Percentiles rank a stretch among this genome's conserved stretches.
phyloP scores from a whole-genome alignment of 2,888 invertebrate species.

The Erebia aethiops region DNA sequence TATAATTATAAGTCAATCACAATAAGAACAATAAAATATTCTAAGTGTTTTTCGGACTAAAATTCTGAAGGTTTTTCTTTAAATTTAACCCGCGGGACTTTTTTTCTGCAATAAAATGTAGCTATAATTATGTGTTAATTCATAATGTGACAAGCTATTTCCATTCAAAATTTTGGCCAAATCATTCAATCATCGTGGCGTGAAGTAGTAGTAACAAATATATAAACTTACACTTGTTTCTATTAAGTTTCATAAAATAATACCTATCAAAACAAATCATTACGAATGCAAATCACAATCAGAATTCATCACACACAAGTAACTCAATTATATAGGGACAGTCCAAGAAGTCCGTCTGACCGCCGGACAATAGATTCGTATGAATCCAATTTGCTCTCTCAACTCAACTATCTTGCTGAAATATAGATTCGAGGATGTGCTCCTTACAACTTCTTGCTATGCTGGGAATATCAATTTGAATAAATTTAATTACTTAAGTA shows the following conservation, averaged over 20 bases:
- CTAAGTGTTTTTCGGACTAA: too few species aligned
- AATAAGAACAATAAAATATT: too few species aligned
- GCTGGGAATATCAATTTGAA: constrained; percentile 20
- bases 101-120: too few species aligned
- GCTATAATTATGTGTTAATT: too few species aligned
- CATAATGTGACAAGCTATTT: too few species aligned
- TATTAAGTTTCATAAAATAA: background rate
- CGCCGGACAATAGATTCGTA: constrained; percentile 46
- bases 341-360: constrained; percentile 44
- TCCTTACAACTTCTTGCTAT: constrained; percentile 21
- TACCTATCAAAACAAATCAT: constrained; percentile 27
- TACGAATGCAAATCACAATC: constrained; percentile 45
- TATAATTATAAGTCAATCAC: too few species aligned
- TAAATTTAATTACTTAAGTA: constrained; percentile 17
- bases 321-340: constrained; percentile 46
- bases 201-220: too few species aligned
- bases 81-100: too few species aligned
- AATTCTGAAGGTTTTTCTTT: too few species aligned
- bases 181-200: too few species aligned
- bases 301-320: constrained; percentile 49
- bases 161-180: too few species aligned
- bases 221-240: too few species aligned
- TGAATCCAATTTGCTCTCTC: constrained; percentile 48
- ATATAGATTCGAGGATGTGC: constrained; percentile 32
- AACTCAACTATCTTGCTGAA: constrained; percentile 36